Conservation (phyloP, 2,797 vertebrate species). For the Molossus molossus region DNA sequence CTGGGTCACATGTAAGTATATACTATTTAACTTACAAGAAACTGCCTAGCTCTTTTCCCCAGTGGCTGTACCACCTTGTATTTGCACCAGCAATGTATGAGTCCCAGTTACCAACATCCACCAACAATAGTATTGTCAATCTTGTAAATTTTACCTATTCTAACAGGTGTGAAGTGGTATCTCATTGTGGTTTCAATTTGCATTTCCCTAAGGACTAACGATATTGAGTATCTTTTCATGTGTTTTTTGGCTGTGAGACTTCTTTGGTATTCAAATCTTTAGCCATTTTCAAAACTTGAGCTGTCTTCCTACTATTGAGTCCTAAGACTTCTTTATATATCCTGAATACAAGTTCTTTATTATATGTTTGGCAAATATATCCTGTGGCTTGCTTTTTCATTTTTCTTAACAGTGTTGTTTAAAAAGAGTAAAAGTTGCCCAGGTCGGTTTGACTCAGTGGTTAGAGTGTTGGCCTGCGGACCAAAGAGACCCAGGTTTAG, state of each 20-base stretch:
- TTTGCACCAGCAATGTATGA: background rate
- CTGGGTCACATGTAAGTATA: background rate
- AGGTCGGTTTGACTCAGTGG: background rate
- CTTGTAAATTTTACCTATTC: slow-evolving; percentile 40
- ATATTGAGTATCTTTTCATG: background rate
- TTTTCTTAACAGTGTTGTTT: slow-evolving; percentile 57
- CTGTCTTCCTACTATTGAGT: slow-evolving; percentile 25
- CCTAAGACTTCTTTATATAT: slow-evolving; percentile 42
- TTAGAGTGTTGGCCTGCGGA: too few species aligned
- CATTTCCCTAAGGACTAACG: background rate
- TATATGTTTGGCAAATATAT: slow-evolving; percentile 21
- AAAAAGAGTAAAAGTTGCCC: slow-evolving; percentile 6
- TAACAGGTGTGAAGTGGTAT: slow-evolving; percentile 9
- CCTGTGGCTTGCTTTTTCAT: slow-evolving; percentile 41
- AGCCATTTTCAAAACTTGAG: slow-evolving; percentile 34
- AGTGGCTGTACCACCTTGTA: background rate
- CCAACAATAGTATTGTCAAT: background rate
- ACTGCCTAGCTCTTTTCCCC: slow-evolving; percentile 35
- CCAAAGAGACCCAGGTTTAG: too few species aligned
- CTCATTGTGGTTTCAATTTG: slow-evolving; percentile 11
- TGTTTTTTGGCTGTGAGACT: background rate
- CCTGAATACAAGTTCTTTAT: slow-evolving; percentile 41
- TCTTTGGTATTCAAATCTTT: slow-evolving; percentile 60
- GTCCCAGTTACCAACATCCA: background rate
- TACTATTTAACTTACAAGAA: background rate